Evolutionary conservation across 2,797 vertebrate genomes (phyloP).

Genomic region (Sebastes reedi): DNA sequence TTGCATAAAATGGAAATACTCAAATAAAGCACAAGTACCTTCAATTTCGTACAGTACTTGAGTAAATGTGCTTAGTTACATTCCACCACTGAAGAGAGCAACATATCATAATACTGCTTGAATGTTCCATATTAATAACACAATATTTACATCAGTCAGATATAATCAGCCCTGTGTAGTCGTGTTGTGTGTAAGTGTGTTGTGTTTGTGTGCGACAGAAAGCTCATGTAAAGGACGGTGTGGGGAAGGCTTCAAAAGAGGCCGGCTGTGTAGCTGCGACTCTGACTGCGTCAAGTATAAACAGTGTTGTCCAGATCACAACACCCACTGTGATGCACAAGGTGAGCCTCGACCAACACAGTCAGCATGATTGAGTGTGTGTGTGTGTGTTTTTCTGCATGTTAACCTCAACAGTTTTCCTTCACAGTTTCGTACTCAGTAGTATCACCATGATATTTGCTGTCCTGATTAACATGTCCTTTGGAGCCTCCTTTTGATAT

Average conservation of each 20-base stretch:
- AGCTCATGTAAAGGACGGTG: conserved; percentile 93
- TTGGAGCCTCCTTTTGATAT: not conserved
- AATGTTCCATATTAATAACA: not conserved
- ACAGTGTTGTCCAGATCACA: conserved; percentile 91
- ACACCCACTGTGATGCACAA: conserved; percentile 78
- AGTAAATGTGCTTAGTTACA: no score
- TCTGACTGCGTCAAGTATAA: conserved; percentile 80
- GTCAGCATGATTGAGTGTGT: not conserved
- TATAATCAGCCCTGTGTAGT: not conserved
- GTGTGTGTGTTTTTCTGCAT: conserved; percentile 5
- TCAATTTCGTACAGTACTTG: no score
- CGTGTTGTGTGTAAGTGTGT: not conserved
- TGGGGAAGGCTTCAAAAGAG: conserved; percentile 88
- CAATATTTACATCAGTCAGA: not conserved
- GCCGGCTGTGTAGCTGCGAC: conserved; percentile 90
- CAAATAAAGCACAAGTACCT: no score
- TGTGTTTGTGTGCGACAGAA: conserved; percentile 72
- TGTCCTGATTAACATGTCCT: not conserved
- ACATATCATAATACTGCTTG: not conserved
- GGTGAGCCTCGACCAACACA: conserved; percentile 63
- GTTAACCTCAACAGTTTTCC: not conserved
- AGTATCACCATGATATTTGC: not conserved
- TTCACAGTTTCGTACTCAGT: not conserved
- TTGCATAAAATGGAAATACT: no score
- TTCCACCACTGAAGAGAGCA: not conserved